phyloP scores from a whole-genome alignment of 1,140 invertebrate species.

The Drosophila elegans region DNA sequence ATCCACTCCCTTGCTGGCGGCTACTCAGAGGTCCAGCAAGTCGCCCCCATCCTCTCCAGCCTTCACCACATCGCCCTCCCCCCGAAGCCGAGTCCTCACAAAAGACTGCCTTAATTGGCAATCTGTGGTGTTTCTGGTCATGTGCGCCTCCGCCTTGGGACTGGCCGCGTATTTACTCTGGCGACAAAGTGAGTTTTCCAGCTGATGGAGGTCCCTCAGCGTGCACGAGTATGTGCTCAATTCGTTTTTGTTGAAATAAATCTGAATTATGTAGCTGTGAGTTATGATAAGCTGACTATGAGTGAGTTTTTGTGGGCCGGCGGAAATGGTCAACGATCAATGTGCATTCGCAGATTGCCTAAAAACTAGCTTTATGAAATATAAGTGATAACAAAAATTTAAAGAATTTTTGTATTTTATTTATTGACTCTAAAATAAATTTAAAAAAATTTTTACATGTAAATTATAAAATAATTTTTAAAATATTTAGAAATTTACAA shows the following conservation, averaged over 20 bases:
- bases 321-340: constrained; percentile 29
- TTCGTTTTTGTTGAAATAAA: constrained; percentile 38
- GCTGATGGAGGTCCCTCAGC: constrained; percentile 6
- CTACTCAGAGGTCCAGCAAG: neutral
- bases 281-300: constrained; percentile 31
- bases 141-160: constrained; percentile 46
- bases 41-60: neutral
- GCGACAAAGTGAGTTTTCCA: constrained; percentile 65
- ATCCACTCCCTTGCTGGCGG: constrained; percentile 56
- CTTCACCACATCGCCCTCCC: neutral
- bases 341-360: neutral
- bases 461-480: neutral
- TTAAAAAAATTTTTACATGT: no score
- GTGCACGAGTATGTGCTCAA: constrained; percentile 5
- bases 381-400: no score
- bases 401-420: no score
- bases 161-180: constrained; percentile 68
- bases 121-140: constrained; percentile 49
- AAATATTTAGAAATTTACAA: neutral
- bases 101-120: constrained; percentile 70
- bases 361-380: neutral
- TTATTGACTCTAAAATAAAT: no score
- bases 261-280: constrained; percentile 4
- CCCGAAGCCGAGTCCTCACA: constrained; percentile 11
- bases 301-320: constrained; percentile 12